Evolutionary conservation across 2,888 invertebrate species (phyloP).

Genomic region (Drosophila multiciliata): DNA sequence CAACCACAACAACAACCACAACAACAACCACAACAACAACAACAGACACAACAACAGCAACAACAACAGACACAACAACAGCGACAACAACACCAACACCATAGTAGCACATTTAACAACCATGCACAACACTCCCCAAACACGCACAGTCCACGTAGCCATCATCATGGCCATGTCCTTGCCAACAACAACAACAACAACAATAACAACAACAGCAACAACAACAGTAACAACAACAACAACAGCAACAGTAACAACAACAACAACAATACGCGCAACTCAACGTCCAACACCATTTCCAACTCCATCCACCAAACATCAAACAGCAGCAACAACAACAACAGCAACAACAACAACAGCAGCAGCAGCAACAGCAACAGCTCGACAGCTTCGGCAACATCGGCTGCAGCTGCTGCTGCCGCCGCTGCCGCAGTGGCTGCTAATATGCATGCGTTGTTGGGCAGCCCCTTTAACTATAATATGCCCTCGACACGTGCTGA

Average conservation of each 20-base stretch:
- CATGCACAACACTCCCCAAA: slow-evolving; percentile 64
- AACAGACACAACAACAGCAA: slow-evolving; percentile 56
- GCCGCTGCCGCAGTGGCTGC: slow-evolving; percentile 62
- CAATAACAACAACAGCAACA: slow-evolving; percentile 35
- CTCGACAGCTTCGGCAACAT: slow-evolving; percentile 17
- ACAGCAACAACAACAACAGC: slow-evolving; percentile 2
- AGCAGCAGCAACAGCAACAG: slow-evolving; percentile 5
- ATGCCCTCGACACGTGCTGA: slow-evolving; percentile 75
- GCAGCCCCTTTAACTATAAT: slow-evolving; percentile 76
- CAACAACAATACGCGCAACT: slow-evolving; percentile 40
- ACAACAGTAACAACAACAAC: slow-evolving; percentile 43
- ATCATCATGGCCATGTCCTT: slow-evolving; percentile 67
- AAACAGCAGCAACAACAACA: slow-evolving; percentile 12
- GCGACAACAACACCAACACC: slow-evolving; percentile 67
- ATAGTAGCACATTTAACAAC: slow-evolving; percentile 63
- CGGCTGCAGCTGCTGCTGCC: slow-evolving; percentile 39
- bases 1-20: slow-evolving; percentile 50
- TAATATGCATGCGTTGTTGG: slow-evolving; percentile 63
- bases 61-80: slow-evolving; percentile 67
- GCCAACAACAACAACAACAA: slow-evolving; percentile 54
- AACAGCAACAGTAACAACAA: slow-evolving; percentile 28
- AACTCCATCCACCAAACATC: slow-evolving; percentile 25
- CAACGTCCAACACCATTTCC: slow-evolving; percentile 23
- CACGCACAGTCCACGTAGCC: slow-evolving; percentile 61
- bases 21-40: slow-evolving; percentile 62